Conservation (phyloP, 2,113 vertebrate species). For the Cinclus cinclus region DNA sequence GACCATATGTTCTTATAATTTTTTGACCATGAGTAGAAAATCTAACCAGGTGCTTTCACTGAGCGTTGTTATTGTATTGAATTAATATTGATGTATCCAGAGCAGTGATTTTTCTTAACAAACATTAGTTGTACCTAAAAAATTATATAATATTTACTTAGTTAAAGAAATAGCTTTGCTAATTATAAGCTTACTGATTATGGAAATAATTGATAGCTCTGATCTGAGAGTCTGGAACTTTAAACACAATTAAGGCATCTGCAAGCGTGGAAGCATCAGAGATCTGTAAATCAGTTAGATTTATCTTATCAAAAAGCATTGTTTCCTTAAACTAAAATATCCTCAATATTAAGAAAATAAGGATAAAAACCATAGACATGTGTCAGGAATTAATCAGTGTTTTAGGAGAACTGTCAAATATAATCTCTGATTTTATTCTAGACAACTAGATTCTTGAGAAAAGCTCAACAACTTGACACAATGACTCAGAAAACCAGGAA, state of each 20-base stretch:
- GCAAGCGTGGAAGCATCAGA: neutral
- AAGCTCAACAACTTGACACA: conserved; percentile 54
- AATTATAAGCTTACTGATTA: neutral
- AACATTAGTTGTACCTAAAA: neutral
- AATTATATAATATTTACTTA: neutral
- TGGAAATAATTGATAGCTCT: neutral
- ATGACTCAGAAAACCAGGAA: conserved; percentile 68
- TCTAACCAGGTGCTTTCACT: neutral
- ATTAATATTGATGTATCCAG: neutral
- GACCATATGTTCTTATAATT: neutral
- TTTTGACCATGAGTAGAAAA: neutral
- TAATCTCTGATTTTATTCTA: conserved; percentile 63
- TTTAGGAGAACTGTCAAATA: neutral
- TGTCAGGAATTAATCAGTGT: neutral
- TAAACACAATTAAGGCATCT: neutral
- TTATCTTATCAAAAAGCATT: neutral
- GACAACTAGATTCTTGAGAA: conserved; percentile 63
- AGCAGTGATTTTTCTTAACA: neutral
- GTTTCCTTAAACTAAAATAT: neutral
- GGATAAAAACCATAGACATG: neutral
- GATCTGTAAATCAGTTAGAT: neutral
- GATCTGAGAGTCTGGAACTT: neutral
- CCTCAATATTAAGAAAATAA: neutral
- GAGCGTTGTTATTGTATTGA: neutral
- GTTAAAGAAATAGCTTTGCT: neutral